Percentiles rank a stretch among this genome's conserved stretches.
Evolutionary conservation across 2,113 vertebrate genomes (phyloP).

Genomic region (Petrocephalus zakoni): DNA sequence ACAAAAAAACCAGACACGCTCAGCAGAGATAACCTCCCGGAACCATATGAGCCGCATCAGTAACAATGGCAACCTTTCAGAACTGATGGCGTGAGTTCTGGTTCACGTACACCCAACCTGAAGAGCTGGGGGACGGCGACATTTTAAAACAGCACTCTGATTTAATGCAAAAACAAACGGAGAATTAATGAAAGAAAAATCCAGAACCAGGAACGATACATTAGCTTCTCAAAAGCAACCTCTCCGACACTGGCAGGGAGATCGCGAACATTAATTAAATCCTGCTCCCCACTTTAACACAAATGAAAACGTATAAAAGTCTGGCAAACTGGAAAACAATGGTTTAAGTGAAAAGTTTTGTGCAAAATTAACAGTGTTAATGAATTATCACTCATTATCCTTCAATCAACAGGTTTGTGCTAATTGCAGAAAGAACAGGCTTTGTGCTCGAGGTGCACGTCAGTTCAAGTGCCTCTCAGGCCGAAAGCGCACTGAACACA

Average conservation of each 20-base stretch:
- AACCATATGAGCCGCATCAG: not conserved
- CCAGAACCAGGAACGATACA: not conserved
- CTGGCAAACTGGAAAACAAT: conserved; percentile 18
- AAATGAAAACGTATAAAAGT: conserved; percentile 12
- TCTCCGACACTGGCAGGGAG: not conserved
- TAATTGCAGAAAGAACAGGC: conserved; percentile 66
- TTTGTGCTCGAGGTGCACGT: conserved; percentile 54
- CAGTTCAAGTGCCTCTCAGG: conserved; percentile 56
- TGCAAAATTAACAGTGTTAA: conserved; percentile 61
- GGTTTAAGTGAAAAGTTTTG: conserved; percentile 42
- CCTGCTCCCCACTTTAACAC: not conserved
- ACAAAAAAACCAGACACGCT: not conserved
- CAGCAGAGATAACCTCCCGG: not conserved
- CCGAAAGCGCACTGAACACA: conserved; percentile 36
- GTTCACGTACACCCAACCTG: not conserved
- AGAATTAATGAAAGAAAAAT: not conserved
- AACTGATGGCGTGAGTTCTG: not conserved
- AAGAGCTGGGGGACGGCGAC: not conserved
- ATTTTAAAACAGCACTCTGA: conserved; percentile 5
- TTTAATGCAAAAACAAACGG: conserved; percentile 10
- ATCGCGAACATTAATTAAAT: not conserved
- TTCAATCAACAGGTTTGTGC: conserved; percentile 67
- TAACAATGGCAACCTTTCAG: conserved; percentile 1
- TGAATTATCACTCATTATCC: conserved; percentile 71
- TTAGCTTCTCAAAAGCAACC: conserved; percentile 3